These are phyloP conservation scores for Anastrepha obliqua DNA, from an alignment of 1,140 invertebrate genomes.

Conservation along the genomic window DNA sequence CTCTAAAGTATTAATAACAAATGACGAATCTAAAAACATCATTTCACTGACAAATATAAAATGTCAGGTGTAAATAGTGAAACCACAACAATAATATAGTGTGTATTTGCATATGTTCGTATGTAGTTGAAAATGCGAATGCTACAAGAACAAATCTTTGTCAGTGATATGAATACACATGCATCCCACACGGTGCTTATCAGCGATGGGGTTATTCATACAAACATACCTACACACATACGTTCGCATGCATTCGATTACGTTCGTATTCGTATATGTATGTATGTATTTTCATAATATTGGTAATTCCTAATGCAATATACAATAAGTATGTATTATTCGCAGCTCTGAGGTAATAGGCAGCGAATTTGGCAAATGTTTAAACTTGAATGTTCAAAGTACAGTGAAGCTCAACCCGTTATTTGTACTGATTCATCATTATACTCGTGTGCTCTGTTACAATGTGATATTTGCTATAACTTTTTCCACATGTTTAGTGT, in stretches of 20 bases:
- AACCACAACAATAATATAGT: neutral
- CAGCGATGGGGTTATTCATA: neutral
- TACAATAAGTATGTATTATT: neutral
- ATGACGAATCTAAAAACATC: too few relatives aligned
- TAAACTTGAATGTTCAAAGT: neutral
- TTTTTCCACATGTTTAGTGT: too few relatives aligned
- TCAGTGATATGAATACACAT: neutral
- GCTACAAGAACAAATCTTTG: neutral
- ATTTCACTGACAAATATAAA: neutral
- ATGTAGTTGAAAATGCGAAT: too few relatives aligned
- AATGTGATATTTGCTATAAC: too few relatives aligned
- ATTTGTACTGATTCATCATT: too few relatives aligned
- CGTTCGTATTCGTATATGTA: neutral
- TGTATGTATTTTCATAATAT: neutral
- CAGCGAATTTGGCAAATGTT: neutral
- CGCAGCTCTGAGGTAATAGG: neutral
- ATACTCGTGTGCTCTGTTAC: too few relatives aligned
- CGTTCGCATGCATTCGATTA: neutral
- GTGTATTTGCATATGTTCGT: too few relatives aligned
- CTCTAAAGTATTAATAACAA: too few relatives aligned
- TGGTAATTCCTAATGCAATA: neutral
- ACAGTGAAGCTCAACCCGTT: too few relatives aligned
- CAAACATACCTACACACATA: neutral
- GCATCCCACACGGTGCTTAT: neutral
- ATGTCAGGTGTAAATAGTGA: constrained; percentile 2